Conservation (phyloP, 2,113 vertebrate genomes). For the Numida meleagris region DNA sequence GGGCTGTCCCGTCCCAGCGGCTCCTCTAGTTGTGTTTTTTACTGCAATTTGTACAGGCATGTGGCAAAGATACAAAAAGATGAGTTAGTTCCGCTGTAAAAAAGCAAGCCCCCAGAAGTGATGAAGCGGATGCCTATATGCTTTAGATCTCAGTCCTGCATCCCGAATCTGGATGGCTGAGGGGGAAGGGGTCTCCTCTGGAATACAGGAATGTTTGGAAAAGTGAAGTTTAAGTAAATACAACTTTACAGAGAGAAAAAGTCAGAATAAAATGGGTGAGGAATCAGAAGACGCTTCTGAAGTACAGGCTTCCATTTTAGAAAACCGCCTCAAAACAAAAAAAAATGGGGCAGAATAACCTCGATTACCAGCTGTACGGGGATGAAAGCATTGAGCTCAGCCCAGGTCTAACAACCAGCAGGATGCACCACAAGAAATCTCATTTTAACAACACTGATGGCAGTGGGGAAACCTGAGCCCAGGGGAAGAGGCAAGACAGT, state of each 20-base stretch:
- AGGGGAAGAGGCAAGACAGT: background rate
- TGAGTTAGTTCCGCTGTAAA: background rate
- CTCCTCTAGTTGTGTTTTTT: background rate
- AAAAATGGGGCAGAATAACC: background rate
- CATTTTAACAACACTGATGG: background rate
- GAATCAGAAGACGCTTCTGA: background rate
- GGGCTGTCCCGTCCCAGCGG: background rate
- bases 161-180: background rate
- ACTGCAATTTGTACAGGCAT: background rate
- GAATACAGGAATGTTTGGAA: background rate
- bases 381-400: background rate
- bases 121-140: rapidly evolving
- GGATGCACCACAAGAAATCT: background rate
- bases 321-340: background rate
- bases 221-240: background rate
- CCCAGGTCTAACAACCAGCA: rapidly evolving
- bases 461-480: background rate
- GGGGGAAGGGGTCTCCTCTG: background rate
- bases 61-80: background rate
- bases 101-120: background rate
- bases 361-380: rapidly evolving
- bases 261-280: background rate
- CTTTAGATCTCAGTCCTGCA: background rate
- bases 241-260: background rate
- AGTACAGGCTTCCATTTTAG: background rate